Base-by-base conservation (phyloP, 2,888 invertebrate genomes). In the Chrysolina americana region DNA sequence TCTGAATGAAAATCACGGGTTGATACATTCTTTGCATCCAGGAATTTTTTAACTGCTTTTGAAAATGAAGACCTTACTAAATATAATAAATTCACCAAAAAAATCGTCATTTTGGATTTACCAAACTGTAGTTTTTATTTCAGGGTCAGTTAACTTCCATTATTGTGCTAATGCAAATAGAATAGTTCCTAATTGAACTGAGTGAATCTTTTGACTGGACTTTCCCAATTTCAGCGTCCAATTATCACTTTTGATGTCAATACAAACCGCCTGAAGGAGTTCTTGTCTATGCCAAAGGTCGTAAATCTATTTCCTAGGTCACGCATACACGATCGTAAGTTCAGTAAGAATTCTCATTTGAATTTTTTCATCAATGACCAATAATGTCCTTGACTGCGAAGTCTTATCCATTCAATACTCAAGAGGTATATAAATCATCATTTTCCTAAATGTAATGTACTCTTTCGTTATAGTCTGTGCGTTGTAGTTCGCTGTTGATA, bases 381-480 rank as follows among this genome's bases (percentile, higher is more conserved):
- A 2, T 3, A 8, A 2, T 59, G 28, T 59, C 59, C 59, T 59
- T 59, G 59, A 59, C 59, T 28, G 11, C 2, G 28, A n/a, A 28
- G 2, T 28, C 28, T 13, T 0, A 28, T n/a, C 23, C 23, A 28
- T 59, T 28, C 59, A 59, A 36, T n/a, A n/a, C 59, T n/a, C 28
- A 59, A 59, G 50, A 59, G 11, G 59, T 59, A 59, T 59, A 59
- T 59, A 59, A 59, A 59, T 28, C 4, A 59, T 36, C 28, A 9
- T 36, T 13, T 23, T 15, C 19, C 1, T 11, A 1, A 21, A 23
- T 53, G 11, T 21, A 53, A 23, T 5, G 21, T 53, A 53, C 8
- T 53, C 53, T 21, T 53, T 9, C 28, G 8, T 8, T 59, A 1
- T 13, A n/a, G 36, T 15, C 36, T 15, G 36, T 59, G 9, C 13